Conservation (phyloP, 2,113 vertebrate species). For the Microcebus murinus region DNA sequence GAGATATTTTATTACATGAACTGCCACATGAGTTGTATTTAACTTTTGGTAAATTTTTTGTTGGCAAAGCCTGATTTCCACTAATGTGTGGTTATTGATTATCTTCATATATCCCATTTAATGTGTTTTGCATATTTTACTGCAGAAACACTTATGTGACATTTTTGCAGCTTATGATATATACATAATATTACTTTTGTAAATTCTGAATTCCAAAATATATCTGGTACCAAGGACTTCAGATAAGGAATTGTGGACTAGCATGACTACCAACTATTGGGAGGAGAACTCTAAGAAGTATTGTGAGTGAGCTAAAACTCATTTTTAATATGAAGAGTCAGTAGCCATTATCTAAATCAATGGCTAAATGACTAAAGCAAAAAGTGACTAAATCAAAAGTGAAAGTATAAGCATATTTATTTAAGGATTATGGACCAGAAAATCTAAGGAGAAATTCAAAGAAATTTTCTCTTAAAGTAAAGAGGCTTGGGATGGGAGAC, state of each 20-base stretch:
- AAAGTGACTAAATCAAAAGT: not conserved
- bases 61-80: not conserved
- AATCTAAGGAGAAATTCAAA: not conserved
- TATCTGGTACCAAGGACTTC: not conserved
- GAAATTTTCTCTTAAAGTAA: not conserved
- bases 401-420: not conserved
- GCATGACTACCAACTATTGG: not conserved
- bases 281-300: not conserved
- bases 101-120: not conserved
- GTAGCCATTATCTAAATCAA: not conserved
- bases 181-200: not conserved
- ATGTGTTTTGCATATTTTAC: not conserved
- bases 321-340: not conserved
- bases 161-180: not conserved
- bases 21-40: no score
- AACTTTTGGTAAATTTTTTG: not conserved
- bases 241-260: not conserved
- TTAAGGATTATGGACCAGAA: not conserved
- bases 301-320: not conserved
- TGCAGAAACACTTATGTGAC: not conserved
- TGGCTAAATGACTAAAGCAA: no score
- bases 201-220: conserved; percentile 9
- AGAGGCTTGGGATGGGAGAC: not conserved
- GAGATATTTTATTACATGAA: not conserved
- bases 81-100: not conserved